Percentiles rank a stretch among this genome's conserved stretches.
Evolutionary conservation across 2,113 vertebrate genomes (phyloP).

Genomic region (Eudyptes chrysolophus): DNA sequence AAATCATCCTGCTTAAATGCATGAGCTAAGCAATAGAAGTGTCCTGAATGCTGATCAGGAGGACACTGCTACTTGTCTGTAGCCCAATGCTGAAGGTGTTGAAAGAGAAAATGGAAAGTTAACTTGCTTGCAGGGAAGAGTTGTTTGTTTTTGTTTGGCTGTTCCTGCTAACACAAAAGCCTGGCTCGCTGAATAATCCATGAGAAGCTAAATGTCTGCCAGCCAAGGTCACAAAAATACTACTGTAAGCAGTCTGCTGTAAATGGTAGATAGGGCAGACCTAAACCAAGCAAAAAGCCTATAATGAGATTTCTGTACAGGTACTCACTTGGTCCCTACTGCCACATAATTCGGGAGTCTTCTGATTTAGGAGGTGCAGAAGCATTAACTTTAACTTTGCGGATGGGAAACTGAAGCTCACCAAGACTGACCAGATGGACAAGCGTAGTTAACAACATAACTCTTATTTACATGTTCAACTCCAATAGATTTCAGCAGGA

Average conservation of each 20-base stretch:
- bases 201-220: not conserved
- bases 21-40: not conserved
- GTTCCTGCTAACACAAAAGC: not conserved
- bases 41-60: not conserved
- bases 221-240: not conserved
- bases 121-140: not conserved
- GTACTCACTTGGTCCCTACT: not conserved
- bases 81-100: not conserved
- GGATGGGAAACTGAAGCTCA: not conserved
- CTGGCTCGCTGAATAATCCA: slow-evolving; percentile 1
- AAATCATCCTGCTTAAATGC: not conserved
- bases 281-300: not conserved
- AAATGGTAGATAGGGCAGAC: not conserved
- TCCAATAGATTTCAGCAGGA: not conserved
- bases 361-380: not conserved
- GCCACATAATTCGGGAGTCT: not conserved
- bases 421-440: not conserved
- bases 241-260: not conserved
- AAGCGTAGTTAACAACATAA: not conserved
- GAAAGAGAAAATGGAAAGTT: not conserved
- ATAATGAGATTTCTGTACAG: not conserved
- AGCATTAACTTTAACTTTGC: not conserved
- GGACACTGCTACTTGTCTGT: not conserved
- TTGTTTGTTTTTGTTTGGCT: not conserved
- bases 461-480: not conserved